A percentile compares a stretch with the other conserved stretches of the same genome.
phyloP scores from a whole-genome alignment of 2,888 invertebrate genomes.

The Epsilonema sp. region DNA sequence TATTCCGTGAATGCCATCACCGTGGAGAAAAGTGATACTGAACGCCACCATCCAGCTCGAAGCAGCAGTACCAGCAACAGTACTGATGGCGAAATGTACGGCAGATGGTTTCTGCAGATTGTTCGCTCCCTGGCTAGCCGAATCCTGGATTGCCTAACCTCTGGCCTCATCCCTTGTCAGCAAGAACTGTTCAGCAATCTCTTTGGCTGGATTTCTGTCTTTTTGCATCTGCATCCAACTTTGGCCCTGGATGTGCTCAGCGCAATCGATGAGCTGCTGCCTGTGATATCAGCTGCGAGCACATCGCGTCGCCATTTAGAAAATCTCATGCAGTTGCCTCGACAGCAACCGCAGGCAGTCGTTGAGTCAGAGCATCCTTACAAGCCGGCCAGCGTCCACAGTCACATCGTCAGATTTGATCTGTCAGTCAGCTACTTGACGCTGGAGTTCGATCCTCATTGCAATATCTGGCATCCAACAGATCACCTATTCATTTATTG shows the following conservation, averaged over 20 bases:
- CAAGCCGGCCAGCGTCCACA: constrained; percentile 41
- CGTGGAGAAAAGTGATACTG: too few relatives aligned
- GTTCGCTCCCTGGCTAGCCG: constrained; percentile 17
- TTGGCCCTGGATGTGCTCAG: constrained; percentile 3
- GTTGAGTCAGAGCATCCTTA: constrained; percentile 83
- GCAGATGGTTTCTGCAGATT: constrained; percentile 10
- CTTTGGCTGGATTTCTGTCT: constrained; percentile 17
- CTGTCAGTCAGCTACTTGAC: constrained; percentile 70
- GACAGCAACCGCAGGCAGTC: background rate
- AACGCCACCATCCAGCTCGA: too few relatives aligned
- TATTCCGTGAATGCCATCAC: constrained; percentile 39
- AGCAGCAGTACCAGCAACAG: background rate
- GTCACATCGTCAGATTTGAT: constrained; percentile 53
- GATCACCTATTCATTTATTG: constrained; percentile 45
- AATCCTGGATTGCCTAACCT: constrained; percentile 6
- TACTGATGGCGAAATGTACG: background rate
- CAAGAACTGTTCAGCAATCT: constrained; percentile 13
- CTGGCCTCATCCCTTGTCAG: background rate
- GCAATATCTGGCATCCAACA: constrained; percentile 76
- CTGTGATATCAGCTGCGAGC: constrained; percentile 1
- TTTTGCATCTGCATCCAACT: constrained; percentile 14
- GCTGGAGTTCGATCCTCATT: constrained; percentile 74
- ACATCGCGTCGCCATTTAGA: background rate
- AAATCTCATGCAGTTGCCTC: background rate
- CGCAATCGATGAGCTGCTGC: constrained; percentile 8